Base-by-base conservation (phyloP, 2,797 vertebrate species). In the Oryzias sinensis region DNA sequence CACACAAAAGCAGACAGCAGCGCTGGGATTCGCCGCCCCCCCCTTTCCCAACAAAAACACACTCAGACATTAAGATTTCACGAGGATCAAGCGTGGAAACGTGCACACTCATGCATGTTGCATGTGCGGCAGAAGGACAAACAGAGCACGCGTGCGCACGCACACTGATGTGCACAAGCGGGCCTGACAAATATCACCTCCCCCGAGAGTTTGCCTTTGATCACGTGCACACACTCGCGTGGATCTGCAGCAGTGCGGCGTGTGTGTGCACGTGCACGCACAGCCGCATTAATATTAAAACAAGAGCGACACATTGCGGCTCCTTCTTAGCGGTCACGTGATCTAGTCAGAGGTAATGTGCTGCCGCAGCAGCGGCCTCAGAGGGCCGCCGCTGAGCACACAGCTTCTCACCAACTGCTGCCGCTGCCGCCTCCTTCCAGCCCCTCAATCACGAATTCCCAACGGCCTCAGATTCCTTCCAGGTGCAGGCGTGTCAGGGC, bases 301-400 rank as follows among this genome's bases (percentile, higher is more conserved):
- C 4, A 11, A 29, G 25, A 70, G 44, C 17, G 17, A 65, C 37
- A 50, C 8, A 37, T 11, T 25, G 56, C 41, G 16, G 43, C 50
- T 44, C 7, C 17, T 1, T 27, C 48, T 17, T 43, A 6, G 41
- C 25, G 57, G 54, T 80, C 77, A 79, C 61, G 73, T 84, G 74
- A 77, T 72, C 52, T 67, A 66, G 81, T 81, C 75, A 76, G 63
- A 65, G 56, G 20, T 64, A 68, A 77, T 72, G 71, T 77, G 70
- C 49, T 63, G 59, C 69, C 14, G 37, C 18, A 18, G 18, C 41
- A n/a, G 65, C 16, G 14, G 13, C 54, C 71, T 62, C 49, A 17
- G 63, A 62, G 66, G 24, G 42, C 41, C 5, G 41, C 56, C 65
- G 33, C 33, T 13, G 9, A 33, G 27, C 27, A 27, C 27, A 6